Evolutionary conservation across 2,888 invertebrate genomes (phyloP), one percentile per base, ranked within the genome.

Genomic region (Andrena trimmerana): DNA sequence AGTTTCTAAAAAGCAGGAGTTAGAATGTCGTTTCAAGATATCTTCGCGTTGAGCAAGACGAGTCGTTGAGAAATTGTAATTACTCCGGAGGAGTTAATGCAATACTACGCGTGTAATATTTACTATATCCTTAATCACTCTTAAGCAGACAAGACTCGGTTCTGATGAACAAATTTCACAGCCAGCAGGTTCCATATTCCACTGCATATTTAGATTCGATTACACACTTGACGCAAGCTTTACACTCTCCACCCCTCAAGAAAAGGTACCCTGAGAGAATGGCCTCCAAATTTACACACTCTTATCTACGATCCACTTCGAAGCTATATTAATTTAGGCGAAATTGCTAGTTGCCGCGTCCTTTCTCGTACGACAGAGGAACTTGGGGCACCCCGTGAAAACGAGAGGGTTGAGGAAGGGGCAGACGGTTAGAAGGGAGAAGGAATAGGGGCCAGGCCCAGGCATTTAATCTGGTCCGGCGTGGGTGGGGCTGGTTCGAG

Each of bases 401-500:
- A 42, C 13, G 42, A 16, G 42, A 42, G 42, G 42, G 16, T 6
- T 59, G 31, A 33, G 31, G 50, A 33, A 67, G 31, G 50, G 42
- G 33, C 27, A 24, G n/a, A 20, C 20, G 33, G 33, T 20, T 13
- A 42, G 42, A 31, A 27, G 66, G 62, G 67, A 20, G 63, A 73
- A 78, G 52, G 77, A 75, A 76, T 71, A 81, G 82, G 86, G 85
- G 85, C 84, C 87, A 87, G 89, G 85, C 81, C 87, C 82, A 89
- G 88, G 91, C 91, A 90, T 91, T 92, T 91, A 92, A 92, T 92
- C 89, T 90, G 89, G 87, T 84, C 77, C 86, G 78, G 89, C 88
- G 91, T 91, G 90, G 91, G 91, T 92, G 91, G 92, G 90, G 92
- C 89, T 84, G 79, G 71, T 63, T 68, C 81, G 83, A 74, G 70